Conservation (phyloP, 2,113 vertebrate species). For the Protobothrops flavoviridis region DNA sequence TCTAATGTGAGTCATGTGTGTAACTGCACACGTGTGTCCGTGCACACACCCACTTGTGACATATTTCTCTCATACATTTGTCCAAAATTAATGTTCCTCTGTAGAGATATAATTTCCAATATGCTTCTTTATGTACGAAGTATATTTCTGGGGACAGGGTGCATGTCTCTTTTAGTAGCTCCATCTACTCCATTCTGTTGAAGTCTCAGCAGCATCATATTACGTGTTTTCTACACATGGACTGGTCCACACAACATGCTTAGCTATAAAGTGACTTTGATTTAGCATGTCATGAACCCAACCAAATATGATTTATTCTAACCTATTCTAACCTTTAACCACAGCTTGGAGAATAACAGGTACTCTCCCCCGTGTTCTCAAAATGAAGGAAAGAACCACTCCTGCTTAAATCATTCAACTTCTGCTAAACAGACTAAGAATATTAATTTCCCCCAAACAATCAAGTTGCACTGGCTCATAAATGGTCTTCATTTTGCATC, state of each 20-base stretch:
- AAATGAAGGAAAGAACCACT: not conserved
- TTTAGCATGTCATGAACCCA: not conserved
- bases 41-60: not conserved
- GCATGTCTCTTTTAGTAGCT: not conserved
- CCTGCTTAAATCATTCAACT: not conserved
- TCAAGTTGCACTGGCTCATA: slow-evolving; percentile 30
- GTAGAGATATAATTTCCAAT: not conserved
- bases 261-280: not conserved
- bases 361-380: not conserved
- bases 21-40: not conserved
- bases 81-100: not conserved
- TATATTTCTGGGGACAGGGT: not conserved
- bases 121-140: not conserved
- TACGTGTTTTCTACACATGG: not conserved
- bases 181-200: not conserved
- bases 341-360: not conserved
- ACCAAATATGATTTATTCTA: not conserved
- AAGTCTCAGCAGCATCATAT: not conserved
- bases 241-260: not conserved
- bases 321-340: not conserved
- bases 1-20: not conserved
- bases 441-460: not conserved
- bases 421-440: not conserved
- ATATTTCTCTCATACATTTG: not conserved
- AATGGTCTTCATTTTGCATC: slow-evolving; percentile 39